phyloP scores from a whole-genome alignment of 35 echinoderm and acorn worm genomes.

The Amphiura filiformis region DNA sequence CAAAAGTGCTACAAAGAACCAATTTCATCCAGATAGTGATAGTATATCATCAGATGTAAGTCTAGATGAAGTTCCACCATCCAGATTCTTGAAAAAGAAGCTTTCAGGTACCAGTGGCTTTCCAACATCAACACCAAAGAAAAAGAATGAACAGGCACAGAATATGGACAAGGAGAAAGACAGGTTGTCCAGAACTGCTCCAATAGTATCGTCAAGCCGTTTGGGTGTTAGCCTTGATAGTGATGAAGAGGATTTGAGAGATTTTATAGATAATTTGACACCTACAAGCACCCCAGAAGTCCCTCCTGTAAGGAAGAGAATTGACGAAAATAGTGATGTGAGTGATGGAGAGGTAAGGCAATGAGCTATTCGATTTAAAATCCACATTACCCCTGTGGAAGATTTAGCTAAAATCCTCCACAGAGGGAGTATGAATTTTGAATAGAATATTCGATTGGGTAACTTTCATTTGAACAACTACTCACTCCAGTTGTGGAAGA shows the following conservation, averaged over 20 bases:
- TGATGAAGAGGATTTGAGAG: conserved; percentile 29
- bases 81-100: background rate
- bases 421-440: too few relatives aligned
- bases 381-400: too few relatives aligned
- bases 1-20: background rate
- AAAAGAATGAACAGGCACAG: background rate
- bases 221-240: conserved; percentile 17
- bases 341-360: background rate
- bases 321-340: background rate
- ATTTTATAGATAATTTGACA: conserved; percentile 23
- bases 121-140: conserved; percentile 39
- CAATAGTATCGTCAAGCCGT: background rate
- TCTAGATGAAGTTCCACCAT: background rate
- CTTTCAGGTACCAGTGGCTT: background rate
- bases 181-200: background rate
- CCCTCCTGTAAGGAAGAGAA: conserved; percentile 16
- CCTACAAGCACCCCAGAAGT: conserved; percentile 28
- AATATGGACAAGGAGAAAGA: background rate
- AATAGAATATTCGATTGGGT: too few relatives aligned
- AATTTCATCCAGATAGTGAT: background rate
- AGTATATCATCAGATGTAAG: background rate
- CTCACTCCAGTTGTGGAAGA: too few relatives aligned
- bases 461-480: too few relatives aligned
- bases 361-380: too few relatives aligned
- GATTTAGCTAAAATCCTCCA: too few relatives aligned